phyloP scores from a whole-genome alignment of 2,797 vertebrate genomes.

The Vultur gryphus region DNA sequence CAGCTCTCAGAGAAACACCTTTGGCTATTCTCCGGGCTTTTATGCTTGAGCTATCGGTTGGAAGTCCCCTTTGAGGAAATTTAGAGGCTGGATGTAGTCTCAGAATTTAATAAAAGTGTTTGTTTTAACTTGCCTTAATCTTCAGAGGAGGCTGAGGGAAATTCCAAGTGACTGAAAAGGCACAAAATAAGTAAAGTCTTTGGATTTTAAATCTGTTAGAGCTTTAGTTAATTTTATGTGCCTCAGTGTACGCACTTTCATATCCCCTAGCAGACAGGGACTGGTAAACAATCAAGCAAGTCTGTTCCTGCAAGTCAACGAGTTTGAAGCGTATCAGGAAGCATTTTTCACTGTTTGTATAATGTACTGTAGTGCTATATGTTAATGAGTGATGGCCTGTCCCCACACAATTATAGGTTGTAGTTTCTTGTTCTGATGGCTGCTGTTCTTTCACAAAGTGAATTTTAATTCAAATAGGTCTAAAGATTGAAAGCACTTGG shows the following conservation, averaged over 20 bases:
- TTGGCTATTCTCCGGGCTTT: background rate
- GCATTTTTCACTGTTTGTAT: background rate
- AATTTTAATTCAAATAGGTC: background rate
- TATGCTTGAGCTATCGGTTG: background rate
- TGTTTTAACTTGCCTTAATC: background rate
- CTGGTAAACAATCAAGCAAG: background rate
- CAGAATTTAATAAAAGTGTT: background rate
- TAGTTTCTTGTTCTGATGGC: background rate
- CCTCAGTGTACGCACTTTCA: background rate
- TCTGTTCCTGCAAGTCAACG: background rate
- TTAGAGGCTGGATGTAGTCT: background rate
- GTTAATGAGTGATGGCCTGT: background rate
- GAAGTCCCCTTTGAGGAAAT: background rate
- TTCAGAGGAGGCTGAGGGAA: background rate
- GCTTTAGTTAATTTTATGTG: background rate
- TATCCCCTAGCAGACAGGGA: background rate
- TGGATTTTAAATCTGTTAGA: background rate
- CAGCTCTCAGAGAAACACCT: background rate
- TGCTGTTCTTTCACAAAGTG: background rate
- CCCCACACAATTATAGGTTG: background rate
- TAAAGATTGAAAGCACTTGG: background rate
- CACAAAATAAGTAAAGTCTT: background rate
- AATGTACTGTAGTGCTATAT: background rate
- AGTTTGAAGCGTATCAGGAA: background rate
- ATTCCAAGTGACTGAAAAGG: background rate